Evolutionary conservation across 2,888 invertebrate species (phyloP).

Genomic region (Heliconius sara): DNA sequence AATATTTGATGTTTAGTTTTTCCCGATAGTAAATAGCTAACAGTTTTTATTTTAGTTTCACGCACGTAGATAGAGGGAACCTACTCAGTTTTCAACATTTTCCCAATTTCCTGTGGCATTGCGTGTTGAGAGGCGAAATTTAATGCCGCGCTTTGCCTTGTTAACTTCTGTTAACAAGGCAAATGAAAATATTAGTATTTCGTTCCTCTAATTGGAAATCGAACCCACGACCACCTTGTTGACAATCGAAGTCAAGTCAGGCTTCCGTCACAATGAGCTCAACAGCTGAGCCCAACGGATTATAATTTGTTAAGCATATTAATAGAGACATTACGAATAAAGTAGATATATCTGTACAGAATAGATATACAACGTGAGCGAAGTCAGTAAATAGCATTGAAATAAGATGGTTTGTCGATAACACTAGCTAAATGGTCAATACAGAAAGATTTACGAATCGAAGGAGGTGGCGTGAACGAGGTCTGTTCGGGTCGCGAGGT

Average conservation of each 20-base stretch:
- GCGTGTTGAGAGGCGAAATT: too few relatives aligned
- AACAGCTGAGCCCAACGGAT: not conserved
- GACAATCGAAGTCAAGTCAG: too few relatives aligned
- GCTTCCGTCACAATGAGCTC: not conserved
- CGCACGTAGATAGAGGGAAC: not conserved
- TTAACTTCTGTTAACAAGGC: too few relatives aligned
- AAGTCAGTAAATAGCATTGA: slow-evolving; percentile 17
- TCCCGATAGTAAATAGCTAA: not conserved
- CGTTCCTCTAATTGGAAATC: not conserved
- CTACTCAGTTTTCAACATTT: too few relatives aligned
- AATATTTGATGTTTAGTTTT: not conserved
- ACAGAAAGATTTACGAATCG: slow-evolving; percentile 29
- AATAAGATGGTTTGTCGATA: slow-evolving; percentile 21
- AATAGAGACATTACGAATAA: slow-evolving; percentile 17
- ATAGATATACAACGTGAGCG: not conserved
- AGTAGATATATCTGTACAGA: not conserved
- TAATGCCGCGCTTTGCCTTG: too few relatives aligned
- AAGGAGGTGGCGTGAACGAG: slow-evolving; percentile 47
- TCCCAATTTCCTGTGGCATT: too few relatives aligned
- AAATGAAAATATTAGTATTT: too few relatives aligned
- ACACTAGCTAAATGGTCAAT: slow-evolving; percentile 16
- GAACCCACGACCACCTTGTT: not conserved
- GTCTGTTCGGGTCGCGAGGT: slow-evolving; percentile 69
- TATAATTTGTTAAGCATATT: not conserved
- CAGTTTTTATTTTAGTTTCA: not conserved